Percentiles rank a stretch among this genome's conserved stretches.
Conservation (phyloP, 2,113 vertebrate species). For the Eupsittula cactorum region DNA sequence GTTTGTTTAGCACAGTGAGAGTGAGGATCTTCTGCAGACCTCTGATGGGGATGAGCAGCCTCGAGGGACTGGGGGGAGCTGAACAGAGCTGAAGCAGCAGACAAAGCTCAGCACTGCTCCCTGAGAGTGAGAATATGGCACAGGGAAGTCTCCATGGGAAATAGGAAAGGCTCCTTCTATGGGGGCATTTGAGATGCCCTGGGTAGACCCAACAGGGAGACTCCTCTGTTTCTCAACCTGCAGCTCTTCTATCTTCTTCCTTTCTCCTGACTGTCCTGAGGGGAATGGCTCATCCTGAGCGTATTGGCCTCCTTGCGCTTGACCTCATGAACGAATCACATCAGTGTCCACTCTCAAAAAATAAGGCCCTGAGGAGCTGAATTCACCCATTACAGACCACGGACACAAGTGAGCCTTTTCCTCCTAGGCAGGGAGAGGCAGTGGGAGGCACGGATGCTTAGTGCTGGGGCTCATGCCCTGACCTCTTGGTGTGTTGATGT, state of each 20-base stretch:
- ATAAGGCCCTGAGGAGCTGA: neutral
- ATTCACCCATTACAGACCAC: neutral
- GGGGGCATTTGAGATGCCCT: neutral
- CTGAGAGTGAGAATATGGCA: neutral
- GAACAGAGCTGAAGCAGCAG: neutral
- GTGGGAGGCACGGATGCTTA: fast-evolving
- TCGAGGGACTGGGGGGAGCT: neutral
- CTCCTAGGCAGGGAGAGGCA: neutral
- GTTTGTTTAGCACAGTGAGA: neutral
- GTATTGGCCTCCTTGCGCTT: neutral
- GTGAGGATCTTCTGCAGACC: neutral
- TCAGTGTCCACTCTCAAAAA: neutral
- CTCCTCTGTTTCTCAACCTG: neutral
- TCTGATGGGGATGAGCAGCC: neutral
- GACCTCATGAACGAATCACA: neutral
- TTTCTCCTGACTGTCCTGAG: neutral
- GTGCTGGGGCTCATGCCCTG: neutral
- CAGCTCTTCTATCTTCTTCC: neutral
- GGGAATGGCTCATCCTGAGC: neutral
- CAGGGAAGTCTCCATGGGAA: neutral
- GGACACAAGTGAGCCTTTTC: fast-evolving
- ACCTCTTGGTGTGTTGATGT: neutral
- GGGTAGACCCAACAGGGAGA: neutral
- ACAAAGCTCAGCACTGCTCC: neutral
- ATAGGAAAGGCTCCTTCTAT: neutral